phyloP scores from a whole-genome alignment of 2,113 vertebrate genomes.

The Entomyzon cyanotis region DNA sequence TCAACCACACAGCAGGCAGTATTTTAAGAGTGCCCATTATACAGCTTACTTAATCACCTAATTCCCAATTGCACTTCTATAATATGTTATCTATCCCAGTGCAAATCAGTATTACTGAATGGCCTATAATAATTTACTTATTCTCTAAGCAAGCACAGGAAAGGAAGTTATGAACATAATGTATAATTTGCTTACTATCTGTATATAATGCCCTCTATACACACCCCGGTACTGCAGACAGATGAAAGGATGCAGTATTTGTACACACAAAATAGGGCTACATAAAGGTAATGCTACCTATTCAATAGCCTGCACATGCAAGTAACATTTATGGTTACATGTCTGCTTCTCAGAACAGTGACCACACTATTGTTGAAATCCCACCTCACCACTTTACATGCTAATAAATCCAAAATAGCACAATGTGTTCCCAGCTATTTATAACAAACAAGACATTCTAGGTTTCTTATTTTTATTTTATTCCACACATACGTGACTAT shows the following conservation, averaged over 20 bases:
- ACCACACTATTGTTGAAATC: not conserved
- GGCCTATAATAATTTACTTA: not conserved
- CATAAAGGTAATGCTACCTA: not conserved
- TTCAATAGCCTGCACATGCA: not conserved
- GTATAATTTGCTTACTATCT: not conserved
- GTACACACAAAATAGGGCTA: not conserved
- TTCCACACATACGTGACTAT: fast-evolving
- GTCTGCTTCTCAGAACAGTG: not conserved
- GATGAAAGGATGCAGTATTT: not conserved
- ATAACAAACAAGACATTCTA: not conserved
- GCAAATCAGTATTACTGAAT: not conserved
- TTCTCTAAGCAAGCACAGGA: not conserved
- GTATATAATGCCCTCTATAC: not conserved
- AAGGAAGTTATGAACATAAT: not conserved
- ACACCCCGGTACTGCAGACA: not conserved
- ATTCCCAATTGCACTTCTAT: not conserved
- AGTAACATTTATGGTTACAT: not conserved
- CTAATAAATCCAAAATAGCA: not conserved
- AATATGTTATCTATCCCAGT: not conserved
- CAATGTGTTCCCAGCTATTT: not conserved
- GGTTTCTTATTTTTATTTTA: not conserved
- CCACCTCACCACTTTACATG: not conserved
- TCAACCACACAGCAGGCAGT: not conserved
- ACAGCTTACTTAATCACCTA: not conserved
- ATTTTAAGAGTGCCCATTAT: not conserved